Evolutionary conservation across 2,888 invertebrate species (phyloP), one percentile per base, ranked within the genome.

Genomic region (Epinotia brunnichana): DNA sequence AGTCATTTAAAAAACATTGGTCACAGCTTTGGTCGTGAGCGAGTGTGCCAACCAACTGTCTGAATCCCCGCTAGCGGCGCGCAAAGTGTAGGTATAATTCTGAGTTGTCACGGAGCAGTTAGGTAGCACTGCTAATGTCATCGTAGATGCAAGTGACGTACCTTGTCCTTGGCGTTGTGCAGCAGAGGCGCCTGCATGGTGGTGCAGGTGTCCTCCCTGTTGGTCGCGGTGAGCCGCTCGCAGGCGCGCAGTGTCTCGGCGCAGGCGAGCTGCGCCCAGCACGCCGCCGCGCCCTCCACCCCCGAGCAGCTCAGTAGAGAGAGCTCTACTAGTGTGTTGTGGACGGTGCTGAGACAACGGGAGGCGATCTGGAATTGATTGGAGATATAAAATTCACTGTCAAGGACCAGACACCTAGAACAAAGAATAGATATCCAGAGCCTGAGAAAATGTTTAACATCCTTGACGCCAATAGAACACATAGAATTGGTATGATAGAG

Each of bases 181-280:
- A 98, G 96, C 39, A 98, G 94, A n/a, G 96, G 96, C 13, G 98
- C 98, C 67, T 97, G 97, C 85, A 79, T 79, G 44, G 96, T 94
- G 54, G 97, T 97, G 84, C 97, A 97, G 74, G 95, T 95, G 81
- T 96, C 96, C 74, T 95, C 95, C 78, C 95, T 95, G 29, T 95
- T 94, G 79, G 95, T 94, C 57, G 94, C 94, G 71, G 94, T 86
- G 4, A 94, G 85, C 53, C 92, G 93, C 79, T 97, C 96, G 86
- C 98, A 98, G 1, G 96, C 96, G 64, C 97, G 95, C 69, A 99
- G 89, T 1, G 98, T 97, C 90, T 99, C 98, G 74, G 98, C 94
- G 74, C 97, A 97, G 74, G 98, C 98, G 0, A 99, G 94, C 83
- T 98, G 98, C 73, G 98, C 96, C 99, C 99, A 99, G 85, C 98